phyloP scores from a whole-genome alignment of 1,140 invertebrate genomes.

The Himalopsyche phryganea region DNA sequence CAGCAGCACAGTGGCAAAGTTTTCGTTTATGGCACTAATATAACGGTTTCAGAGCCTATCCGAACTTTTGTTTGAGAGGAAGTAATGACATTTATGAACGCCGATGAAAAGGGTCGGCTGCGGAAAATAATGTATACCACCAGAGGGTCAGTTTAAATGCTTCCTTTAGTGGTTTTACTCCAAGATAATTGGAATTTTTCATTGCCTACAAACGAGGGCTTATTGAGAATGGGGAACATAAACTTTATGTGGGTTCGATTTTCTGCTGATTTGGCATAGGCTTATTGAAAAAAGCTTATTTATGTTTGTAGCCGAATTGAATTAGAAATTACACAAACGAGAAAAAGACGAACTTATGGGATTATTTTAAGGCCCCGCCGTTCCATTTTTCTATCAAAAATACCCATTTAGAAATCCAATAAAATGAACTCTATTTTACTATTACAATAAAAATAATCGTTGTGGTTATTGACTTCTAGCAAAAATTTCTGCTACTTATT shows the following conservation, averaged over 20 bases:
- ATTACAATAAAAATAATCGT: too few species aligned
- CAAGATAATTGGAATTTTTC: conserved; percentile 29
- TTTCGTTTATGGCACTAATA: conserved; percentile 27
- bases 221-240: conserved; percentile 5
- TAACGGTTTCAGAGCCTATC: conserved; percentile 7
- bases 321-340: too few species aligned
- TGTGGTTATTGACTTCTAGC: too few species aligned
- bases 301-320: background rate
- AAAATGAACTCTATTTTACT: too few species aligned
- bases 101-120: conserved; percentile 26
- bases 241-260: background rate
- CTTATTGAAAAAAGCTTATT: conserved; percentile 5
- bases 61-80: conserved; percentile 27
- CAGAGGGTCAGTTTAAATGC: conserved; percentile 28
- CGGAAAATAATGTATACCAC: conserved; percentile 20
- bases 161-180: conserved; percentile 25
- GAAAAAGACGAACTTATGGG: too few species aligned
- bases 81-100: conserved; percentile 31
- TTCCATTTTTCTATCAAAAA: too few species aligned
- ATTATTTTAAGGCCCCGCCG: too few species aligned
- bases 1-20: conserved; percentile 20
- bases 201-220: conserved; percentile 20
- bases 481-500: too few species aligned
- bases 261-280: conserved; percentile 6
- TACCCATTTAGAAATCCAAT: too few species aligned